Evolutionary conservation across 2,888 invertebrate genomes (phyloP).

Genomic region (Tenthredo scrophulariae): DNA sequence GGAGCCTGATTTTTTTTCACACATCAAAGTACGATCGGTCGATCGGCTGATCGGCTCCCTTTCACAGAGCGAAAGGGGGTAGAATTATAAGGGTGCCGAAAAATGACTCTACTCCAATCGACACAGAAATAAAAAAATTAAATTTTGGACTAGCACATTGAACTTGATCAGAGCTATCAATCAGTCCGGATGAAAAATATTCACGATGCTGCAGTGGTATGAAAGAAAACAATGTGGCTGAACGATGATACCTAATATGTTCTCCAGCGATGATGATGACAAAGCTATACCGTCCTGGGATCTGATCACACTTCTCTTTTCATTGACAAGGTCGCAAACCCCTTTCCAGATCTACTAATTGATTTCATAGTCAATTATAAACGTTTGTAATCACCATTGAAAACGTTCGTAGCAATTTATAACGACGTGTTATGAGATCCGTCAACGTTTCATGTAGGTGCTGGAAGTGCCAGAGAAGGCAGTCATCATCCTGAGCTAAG

Average conservation of each 20-base stretch:
- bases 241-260: not conserved
- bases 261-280: not conserved
- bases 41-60: not conserved
- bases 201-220: not conserved
- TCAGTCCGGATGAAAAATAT: not conserved
- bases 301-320: not conserved
- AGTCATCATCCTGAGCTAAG: not conserved
- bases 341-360: not conserved
- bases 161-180: conserved; percentile 13
- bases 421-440: not conserved
- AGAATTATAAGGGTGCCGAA: not conserved
- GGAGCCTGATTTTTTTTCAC: conserved; percentile 16
- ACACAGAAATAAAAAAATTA: not conserved
- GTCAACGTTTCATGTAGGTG: not conserved
- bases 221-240: not conserved
- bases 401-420: not conserved
- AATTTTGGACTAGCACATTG: not conserved
- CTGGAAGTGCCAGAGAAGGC: not conserved
- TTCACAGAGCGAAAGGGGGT: not conserved
- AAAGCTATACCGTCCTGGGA: not conserved
- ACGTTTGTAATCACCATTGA: not conserved
- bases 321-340: not conserved
- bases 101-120: not conserved
- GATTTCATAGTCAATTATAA: conserved; percentile 10
- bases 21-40: not conserved